Evolutionary conservation across 1,140 invertebrate genomes (phyloP).

Genomic region (Arctopsyche grandis): DNA sequence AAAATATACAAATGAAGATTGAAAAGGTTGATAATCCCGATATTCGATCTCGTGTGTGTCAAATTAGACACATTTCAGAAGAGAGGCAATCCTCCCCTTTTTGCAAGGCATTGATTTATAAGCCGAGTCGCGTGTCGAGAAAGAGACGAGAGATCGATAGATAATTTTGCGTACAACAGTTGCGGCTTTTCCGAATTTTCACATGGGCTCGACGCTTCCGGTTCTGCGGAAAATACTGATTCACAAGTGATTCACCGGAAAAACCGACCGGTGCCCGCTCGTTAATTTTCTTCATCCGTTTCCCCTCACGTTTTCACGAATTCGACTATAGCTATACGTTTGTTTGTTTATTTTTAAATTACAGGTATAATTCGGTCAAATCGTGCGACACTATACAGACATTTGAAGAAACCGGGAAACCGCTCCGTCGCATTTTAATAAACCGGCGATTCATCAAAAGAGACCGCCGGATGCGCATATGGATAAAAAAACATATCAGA

Average conservation of each 20-base stretch:
- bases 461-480: neutral
- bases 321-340: too few relatives aligned
- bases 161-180: neutral
- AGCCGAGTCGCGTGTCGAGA: neutral
- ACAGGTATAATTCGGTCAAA: neutral
- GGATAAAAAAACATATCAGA: neutral
- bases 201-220: neutral
- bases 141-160: constrained; percentile 22
- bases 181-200: constrained; percentile 11
- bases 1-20: too few relatives aligned
- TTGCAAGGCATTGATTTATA: neutral
- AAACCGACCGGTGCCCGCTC: neutral
- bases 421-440: constrained; percentile 15
- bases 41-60: constrained; percentile 3
- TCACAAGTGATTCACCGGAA: constrained; percentile 17
- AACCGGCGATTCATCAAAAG: neutral
- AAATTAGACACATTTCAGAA: neutral
- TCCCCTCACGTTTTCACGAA: neutral
- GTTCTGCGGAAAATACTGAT: constrained; percentile 10
- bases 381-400: neutral
- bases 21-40: neutral
- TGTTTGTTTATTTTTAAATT: too few relatives aligned
- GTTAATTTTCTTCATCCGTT: constrained; percentile 1
- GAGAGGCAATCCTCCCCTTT: neutral
- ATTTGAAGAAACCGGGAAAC: constrained; percentile 6